Evolutionary conservation across 1,140 invertebrate species (phyloP), one percentile per base, ranked within the genome.

Genomic region (Arctopsyche grandis): DNA sequence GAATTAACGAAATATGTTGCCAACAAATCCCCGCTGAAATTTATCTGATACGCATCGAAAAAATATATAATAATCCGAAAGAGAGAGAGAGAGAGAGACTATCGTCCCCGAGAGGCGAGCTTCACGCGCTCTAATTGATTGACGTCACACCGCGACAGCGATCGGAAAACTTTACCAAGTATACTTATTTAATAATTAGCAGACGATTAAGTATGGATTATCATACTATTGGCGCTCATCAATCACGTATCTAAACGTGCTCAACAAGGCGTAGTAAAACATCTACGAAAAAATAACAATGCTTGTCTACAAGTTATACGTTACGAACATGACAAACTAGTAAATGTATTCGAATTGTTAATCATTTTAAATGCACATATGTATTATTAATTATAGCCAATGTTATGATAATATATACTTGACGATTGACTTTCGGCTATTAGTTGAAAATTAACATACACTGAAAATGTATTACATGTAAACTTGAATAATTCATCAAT

Each of bases 1-100:
- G 63, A 66, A 66, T 66, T 66, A 66, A 66, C 63, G 63, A 66
- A 66, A 66, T 66, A 26, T 22, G 63, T 22, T 66, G 63, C 63
- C 63, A 66, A 66, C 63, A 66, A 66, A 66, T 66, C 63, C 21
- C 24, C 58, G 12, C 21, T 26, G 63, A 66, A 66, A 26, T 66
- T 66, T 22, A 66, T 66, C 63, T 22, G 63, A 66, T 66, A 24
- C 24, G 63, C 24, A 66, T 26, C 24, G 21, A 66, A 66, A 66
- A 26, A 24, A 14, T 24, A 66, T 52, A 52, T 52, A 52, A 52
- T 52, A 52, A 52, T 16, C 48, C 48, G 10, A 12, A 16, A 38
- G 29, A 38, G 29, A 38, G 29, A 38, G 29, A 38, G 29, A 38
- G 7, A 38, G 16, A 66, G 63, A 66, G 63, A 66, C 63, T 26